Conservation (phyloP, 2,113 vertebrate species). For the Sinocyclocheilus anshuiensis region DNA sequence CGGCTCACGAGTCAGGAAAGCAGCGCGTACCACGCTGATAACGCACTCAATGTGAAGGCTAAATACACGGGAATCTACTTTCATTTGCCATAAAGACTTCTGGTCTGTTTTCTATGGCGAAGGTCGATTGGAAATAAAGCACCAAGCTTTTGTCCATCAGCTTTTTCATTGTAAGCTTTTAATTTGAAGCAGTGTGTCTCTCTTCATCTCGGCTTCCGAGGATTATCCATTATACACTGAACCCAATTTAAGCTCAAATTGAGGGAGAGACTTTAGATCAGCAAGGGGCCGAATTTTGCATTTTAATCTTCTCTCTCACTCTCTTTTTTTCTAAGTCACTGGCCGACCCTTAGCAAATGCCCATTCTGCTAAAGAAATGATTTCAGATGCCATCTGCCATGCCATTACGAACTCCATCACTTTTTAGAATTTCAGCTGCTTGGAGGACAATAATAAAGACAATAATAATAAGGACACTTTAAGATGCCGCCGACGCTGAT, state of each 20-base stretch:
- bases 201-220: constrained; percentile 41
- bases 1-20: neutral
- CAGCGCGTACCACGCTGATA: neutral
- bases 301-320: constrained; percentile 32
- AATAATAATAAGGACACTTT: no score
- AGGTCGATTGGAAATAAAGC: constrained; percentile 13
- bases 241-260: constrained; percentile 51
- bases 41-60: neutral
- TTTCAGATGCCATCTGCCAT: constrained; percentile 13
- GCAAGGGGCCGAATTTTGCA: constrained; percentile 15
- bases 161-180: constrained; percentile 48
- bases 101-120: neutral
- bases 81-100: neutral
- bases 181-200: constrained; percentile 53
- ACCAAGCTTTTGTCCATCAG: constrained; percentile 19
- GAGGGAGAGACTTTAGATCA: constrained; percentile 55
- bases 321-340: neutral
- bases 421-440: constrained; percentile 27
- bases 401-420: constrained; percentile 6
- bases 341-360: constrained; percentile 8
- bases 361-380: constrained; percentile 50
- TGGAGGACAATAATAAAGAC: constrained; percentile 7
- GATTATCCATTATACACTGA: constrained; percentile 56
- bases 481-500: no score
- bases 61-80: neutral